Evolutionary conservation across 2,888 invertebrate genomes (phyloP).

Genomic region (Erynnis tages): DNA sequence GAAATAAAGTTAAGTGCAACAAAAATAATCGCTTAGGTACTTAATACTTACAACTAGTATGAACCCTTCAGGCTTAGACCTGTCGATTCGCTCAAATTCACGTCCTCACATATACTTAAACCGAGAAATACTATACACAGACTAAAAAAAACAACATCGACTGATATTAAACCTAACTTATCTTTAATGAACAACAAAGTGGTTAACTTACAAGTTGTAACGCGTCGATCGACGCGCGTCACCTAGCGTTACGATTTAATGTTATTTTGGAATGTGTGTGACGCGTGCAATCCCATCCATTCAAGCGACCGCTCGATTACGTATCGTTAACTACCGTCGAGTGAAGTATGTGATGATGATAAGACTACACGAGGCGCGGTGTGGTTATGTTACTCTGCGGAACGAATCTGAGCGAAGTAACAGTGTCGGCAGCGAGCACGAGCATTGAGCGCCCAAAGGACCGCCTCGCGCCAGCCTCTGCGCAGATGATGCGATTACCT

Average conservation of each 20-base stretch:
- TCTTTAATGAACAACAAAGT: slow-evolving; percentile 80
- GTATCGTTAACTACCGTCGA: slow-evolving; percentile 37
- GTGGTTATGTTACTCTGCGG: slow-evolving; percentile 43
- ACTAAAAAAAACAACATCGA: slow-evolving; percentile 76
- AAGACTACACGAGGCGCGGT: slow-evolving; percentile 23
- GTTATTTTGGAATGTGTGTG: slow-evolving; percentile 78
- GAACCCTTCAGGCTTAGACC: slow-evolving; percentile 68
- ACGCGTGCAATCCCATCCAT: slow-evolving; percentile 52
- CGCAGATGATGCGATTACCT: slow-evolving; percentile 25
- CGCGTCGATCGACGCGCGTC: slow-evolving; percentile 61
- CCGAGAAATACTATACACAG: slow-evolving; percentile 76
- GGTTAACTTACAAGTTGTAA: slow-evolving; percentile 74
- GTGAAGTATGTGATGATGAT: slow-evolving; percentile 37
- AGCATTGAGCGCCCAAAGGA: slow-evolving; percentile 30
- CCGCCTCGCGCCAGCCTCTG: slow-evolving; percentile 32
- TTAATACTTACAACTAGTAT: slow-evolving; percentile 69
- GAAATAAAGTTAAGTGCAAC: slow-evolving; percentile 73
- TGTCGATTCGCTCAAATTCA: slow-evolving; percentile 78
- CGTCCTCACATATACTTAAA: slow-evolving; percentile 70
- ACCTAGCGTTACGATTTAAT: slow-evolving; percentile 59
- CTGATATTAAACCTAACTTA: slow-evolving; percentile 79
- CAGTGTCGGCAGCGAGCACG: slow-evolving; percentile 45
- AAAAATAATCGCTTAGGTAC: slow-evolving; percentile 69
- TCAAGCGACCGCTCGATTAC: slow-evolving; percentile 43
- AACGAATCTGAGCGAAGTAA: slow-evolving; percentile 72